Evolutionary conservation across 1,140 invertebrate genomes (phyloP).

Genomic region (Harlomillsia oculata): DNA sequence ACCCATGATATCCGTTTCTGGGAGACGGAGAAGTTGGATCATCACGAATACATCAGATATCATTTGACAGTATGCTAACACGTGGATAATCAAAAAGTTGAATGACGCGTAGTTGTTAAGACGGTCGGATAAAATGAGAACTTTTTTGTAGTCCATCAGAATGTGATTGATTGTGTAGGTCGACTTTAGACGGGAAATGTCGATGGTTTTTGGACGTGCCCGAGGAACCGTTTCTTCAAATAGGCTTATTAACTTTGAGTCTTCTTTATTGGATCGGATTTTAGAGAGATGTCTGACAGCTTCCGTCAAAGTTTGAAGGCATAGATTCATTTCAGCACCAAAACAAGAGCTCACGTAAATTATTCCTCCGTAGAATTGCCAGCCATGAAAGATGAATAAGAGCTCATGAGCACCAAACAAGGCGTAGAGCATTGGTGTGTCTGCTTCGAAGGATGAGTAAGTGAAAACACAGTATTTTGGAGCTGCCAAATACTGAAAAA

Average conservation of each 20-base stretch:
- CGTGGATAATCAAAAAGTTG: slow-evolving; percentile 7
- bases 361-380: neutral
- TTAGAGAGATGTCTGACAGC: neutral
- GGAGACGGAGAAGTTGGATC: neutral
- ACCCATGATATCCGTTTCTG: neutral
- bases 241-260: neutral
- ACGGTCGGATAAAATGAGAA: neutral
- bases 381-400: slow-evolving; percentile 12
- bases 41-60: slow-evolving; percentile 10
- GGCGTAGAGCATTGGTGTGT: neutral
- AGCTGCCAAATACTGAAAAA: slow-evolving; percentile 3
- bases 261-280: neutral
- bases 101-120: neutral
- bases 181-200: no score
- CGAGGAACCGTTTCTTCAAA: neutral
- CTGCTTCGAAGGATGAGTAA: neutral
- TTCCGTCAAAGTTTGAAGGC: slow-evolving; percentile 1
- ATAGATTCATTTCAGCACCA: neutral
- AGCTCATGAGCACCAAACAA: slow-evolving; percentile 15
- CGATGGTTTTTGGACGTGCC: neutral
- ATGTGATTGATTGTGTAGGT: neutral
- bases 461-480: slow-evolving; percentile 15
- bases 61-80: slow-evolving; percentile 2
- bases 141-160: neutral
- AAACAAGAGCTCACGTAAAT: neutral